phyloP scores from a whole-genome alignment of 2,113 vertebrate species.

The Noturus placidus region DNA sequence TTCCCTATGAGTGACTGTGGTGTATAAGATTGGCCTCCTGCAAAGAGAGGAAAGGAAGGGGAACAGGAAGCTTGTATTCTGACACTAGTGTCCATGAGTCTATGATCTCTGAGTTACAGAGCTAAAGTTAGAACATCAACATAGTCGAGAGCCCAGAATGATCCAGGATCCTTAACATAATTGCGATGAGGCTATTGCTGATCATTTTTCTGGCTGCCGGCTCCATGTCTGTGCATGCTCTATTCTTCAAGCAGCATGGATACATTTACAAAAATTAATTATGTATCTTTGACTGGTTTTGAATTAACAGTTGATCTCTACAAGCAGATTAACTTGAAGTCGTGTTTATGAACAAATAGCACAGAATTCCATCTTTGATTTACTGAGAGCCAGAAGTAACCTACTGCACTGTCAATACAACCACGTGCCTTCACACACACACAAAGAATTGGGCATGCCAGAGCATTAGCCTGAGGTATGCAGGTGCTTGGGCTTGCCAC shows the following conservation, averaged over 20 bases:
- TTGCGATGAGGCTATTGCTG: constrained; percentile 44
- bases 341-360: background rate
- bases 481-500: constrained; percentile 52
- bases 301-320: constrained; percentile 14
- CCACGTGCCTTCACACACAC: constrained; percentile 10
- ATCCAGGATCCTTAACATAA: constrained; percentile 37
- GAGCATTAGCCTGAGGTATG: constrained; percentile 50
- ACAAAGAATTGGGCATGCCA: constrained; percentile 34
- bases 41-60: constrained; percentile 2
- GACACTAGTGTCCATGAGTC: background rate
- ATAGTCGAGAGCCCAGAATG: constrained; percentile 40
- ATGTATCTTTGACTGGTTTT: background rate
- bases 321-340: background rate
- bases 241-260: constrained; percentile 36
- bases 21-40: background rate
- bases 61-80: constrained; percentile 44
- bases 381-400: background rate
- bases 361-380: background rate
- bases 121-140: constrained; percentile 51
- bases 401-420: constrained; percentile 10
- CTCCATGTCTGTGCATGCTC: constrained; percentile 42
- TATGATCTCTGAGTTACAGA: constrained; percentile 29
- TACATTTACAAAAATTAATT: background rate
- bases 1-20: background rate
- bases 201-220: constrained; percentile 28